Evolutionary conservation across 2,888 invertebrate species (phyloP), one percentile per base, ranked within the genome.

Genomic region (Dichetophora obliterata): DNA sequence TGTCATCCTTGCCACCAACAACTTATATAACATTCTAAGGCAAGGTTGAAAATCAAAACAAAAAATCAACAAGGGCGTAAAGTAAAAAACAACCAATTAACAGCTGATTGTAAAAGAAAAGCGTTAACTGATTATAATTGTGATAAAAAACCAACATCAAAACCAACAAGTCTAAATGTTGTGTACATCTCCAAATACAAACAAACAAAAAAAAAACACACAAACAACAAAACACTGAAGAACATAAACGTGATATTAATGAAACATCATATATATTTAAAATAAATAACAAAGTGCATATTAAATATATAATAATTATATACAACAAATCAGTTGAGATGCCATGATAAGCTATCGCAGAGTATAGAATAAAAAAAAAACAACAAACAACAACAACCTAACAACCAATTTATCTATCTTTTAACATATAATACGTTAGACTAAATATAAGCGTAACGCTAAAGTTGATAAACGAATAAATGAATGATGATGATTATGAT

Each of bases 231-330:
- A 66, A 66, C 68, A 68, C 37, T 74, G 37, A 66, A 66, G 66
- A 74, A 65, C 73, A 73, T 19, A 22, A 82, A 84, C 83, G 84
- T 85, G 84, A 85, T 85, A 85, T 85, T 84, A 83, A 82, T 79
- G 82, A 75, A 75, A 77, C 43, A 77, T 34, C 59, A 69, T 48
- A 78, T 70, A 59, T 69, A 76, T 34, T 57, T 54, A 37, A 72
- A 54, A 78, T 37, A 27, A 14, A 37, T 31, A 72, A 24, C 19
- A 61, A 72, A 50, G 75, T 75, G 75, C 70, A 70, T 70, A 70
- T 75, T 52, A 70, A 75, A 50, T 74, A 63, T 57, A 61, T 61
- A 69, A 75, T 24, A 59, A 63, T 52, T 31, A 54, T n/a, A 61
- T 50, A 70, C n/a, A 54, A 8, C 34, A 59, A 22, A 73, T 63